Percentiles rank a stretch among this genome's conserved stretches.
phyloP scores from a whole-genome alignment of 1,140 invertebrate species.

The Zaprionus camerounensis region DNA sequence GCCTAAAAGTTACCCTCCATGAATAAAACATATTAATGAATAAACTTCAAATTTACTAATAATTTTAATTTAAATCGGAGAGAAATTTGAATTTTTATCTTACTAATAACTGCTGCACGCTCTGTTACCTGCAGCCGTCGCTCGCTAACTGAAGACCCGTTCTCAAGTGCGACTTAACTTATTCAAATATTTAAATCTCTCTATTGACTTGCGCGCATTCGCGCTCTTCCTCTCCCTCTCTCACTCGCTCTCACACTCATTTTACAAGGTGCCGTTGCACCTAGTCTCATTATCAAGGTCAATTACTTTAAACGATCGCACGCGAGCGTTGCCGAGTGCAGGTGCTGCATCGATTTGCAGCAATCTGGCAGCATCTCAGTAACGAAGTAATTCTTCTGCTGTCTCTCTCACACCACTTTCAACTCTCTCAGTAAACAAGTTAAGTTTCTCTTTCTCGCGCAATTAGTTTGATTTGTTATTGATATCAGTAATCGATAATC shows the following conservation, averaged over 20 bases:
- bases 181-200: constrained; percentile 24
- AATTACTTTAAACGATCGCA: constrained; percentile 1
- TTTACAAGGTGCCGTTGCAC: not conserved
- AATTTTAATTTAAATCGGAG: not conserved
- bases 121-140: constrained; percentile 13
- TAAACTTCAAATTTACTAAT: not conserved
- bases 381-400: not conserved
- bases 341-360: not conserved
- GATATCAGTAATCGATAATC: constrained; percentile 1
- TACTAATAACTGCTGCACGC: not conserved
- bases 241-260: not conserved
- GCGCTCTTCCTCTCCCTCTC: not conserved
- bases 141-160: constrained; percentile 13
- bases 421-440: not conserved
- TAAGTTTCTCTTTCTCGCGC: not conserved
- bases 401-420: not conserved
- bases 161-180: constrained; percentile 20
- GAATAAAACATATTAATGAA: not conserved
- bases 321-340: not conserved
- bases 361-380: not conserved
- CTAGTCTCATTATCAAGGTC: constrained; percentile 13
- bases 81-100: not conserved
- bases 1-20: not conserved
- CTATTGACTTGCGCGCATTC: constrained; percentile 17
- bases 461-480: not conserved